Base-by-base conservation (phyloP, 2,797 vertebrate species). In the Anisognathus igniventris region DNA sequence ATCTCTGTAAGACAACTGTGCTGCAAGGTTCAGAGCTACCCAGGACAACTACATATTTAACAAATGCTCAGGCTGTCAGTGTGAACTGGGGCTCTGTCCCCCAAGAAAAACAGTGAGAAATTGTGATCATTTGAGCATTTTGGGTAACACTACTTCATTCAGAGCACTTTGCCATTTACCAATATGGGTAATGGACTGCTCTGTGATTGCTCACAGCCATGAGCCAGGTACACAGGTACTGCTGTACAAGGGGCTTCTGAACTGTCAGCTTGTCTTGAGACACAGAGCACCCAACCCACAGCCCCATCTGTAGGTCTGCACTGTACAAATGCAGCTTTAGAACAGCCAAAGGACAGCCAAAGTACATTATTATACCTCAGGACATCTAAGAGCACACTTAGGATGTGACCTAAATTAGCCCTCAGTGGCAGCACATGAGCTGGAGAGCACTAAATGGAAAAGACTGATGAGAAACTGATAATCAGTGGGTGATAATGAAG, bases 271-370 rank as follows among this genome's bases (percentile, higher is more conserved):
- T 40, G 9, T 4, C 30, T 31, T 10, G 18, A 33, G 48, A 45
- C n/a, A 21, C 4, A 48, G 7, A 90, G 8, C 50, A 84, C 9
- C 21, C 37, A 40, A 16, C 10, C 33, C 14, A 58, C 27, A 17
- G 1, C 13, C 19, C 31, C 7, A 12, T 4, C 9, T 4, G 9
- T 1, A 40, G 30, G 4, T 25, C n/a, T 71, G 57, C 42, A 10
- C 31, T 76, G 9, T 4, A 31, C 4, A 89, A 66, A 40, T 6
- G 23, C 71, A 84, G 35, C 48, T 62, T 83, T 45, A 39, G 19
- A 53, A 56, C 17, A 42, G 35, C 23, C 30, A 57, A 62, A 73
- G 37, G 23, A 8, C 23, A 68, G 53, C 12, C 7, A 30, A 45
- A 16, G 14, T 22, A 39, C 24, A 7, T 65, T 21, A 21, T 35